These are phyloP conservation scores for Drosophila fulvimacula DNA, from an alignment of 2,888 invertebrate genomes.

Conservation along the genomic window DNA sequence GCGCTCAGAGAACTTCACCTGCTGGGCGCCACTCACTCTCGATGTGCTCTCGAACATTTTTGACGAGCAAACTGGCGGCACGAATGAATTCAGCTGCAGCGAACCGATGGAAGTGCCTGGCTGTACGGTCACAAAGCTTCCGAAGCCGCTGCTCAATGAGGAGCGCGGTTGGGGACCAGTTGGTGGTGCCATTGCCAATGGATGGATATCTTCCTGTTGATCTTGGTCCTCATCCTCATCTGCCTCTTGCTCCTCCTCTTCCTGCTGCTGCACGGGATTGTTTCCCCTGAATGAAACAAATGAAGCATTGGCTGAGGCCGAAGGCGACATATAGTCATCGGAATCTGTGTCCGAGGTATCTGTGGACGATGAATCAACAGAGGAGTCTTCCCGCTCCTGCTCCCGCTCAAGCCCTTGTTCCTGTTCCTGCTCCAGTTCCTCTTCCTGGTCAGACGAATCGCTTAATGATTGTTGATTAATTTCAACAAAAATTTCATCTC, in stretches of 20 bases:
- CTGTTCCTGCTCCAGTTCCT: conserved; percentile 26
- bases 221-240: background rate
- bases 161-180: conserved; percentile 69
- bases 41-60: conserved; percentile 63
- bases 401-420: too few relatives aligned
- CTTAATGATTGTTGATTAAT: conserved; percentile 41
- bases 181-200: conserved; percentile 29
- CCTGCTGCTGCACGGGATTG: background rate
- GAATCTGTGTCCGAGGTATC: conserved; percentile 56
- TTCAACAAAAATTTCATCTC: conserved; percentile 63
- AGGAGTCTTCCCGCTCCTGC: conserved; percentile 25
- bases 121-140: conserved; percentile 48
- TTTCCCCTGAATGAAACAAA: conserved; percentile 9
- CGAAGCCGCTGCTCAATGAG: conserved; percentile 71
- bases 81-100: conserved; percentile 58
- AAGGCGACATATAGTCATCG: conserved; percentile 63
- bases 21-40: background rate
- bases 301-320: conserved; percentile 62
- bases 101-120: conserved; percentile 37
- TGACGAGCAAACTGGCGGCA: conserved; percentile 79
- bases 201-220: background rate
- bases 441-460: conserved; percentile 6
- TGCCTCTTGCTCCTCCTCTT: background rate
- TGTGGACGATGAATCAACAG: background rate
- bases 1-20: conserved; percentile 73